phyloP scores from a whole-genome alignment of 2,113 vertebrate species.

The Ceuthmochares aereus region DNA sequence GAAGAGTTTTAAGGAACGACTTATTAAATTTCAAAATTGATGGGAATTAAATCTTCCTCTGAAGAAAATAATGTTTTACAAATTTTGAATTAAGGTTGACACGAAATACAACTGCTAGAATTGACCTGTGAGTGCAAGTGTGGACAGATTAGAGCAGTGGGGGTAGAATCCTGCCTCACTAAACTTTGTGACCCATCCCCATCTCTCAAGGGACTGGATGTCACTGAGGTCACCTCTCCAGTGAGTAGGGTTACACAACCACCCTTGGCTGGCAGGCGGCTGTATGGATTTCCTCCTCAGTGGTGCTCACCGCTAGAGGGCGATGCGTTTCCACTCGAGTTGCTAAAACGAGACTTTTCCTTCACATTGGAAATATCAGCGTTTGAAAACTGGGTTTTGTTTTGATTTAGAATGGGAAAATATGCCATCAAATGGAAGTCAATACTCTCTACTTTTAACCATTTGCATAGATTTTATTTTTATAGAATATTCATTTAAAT shows the following conservation, averaged over 20 bases:
- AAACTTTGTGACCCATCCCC: background rate
- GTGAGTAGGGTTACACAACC: rapidly evolving
- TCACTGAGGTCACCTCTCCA: background rate
- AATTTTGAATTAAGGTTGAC: background rate
- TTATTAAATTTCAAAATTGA: background rate
- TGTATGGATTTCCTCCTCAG: background rate
- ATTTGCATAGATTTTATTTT: background rate
- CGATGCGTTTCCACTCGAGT: rapidly evolving
- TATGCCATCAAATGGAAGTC: background rate
- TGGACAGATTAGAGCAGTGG: background rate
- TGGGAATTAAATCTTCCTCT: background rate
- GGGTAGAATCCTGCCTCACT: background rate
- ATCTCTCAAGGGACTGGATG: background rate
- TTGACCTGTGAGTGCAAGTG: rapidly evolving
- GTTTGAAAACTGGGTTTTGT: background rate
- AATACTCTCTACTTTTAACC: background rate
- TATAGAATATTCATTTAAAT: background rate
- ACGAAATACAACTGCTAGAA: rapidly evolving
- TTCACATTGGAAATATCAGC: rapidly evolving
- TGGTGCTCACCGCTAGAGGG: background rate
- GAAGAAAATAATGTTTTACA: background rate
- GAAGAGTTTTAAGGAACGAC: background rate
- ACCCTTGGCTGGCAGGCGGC: rapidly evolving
- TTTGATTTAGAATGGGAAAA: background rate
- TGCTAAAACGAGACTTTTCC: rapidly evolving